Conservation (phyloP, 2,888 invertebrate genomes). For the Odontothrips loti region DNA sequence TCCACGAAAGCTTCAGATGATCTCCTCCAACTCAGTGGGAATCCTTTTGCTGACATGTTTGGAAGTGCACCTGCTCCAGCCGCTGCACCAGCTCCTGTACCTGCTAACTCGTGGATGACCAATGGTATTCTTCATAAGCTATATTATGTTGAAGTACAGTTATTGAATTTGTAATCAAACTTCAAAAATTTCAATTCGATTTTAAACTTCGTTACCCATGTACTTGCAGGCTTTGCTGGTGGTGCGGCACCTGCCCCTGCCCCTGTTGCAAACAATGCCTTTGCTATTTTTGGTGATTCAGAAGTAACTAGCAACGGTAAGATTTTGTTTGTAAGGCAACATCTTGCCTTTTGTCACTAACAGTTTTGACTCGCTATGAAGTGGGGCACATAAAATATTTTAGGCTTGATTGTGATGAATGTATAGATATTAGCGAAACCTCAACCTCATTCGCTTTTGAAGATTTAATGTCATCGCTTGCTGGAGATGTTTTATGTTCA, state of each 20-base stretch:
- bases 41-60: conserved; percentile 88
- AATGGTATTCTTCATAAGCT: conserved; percentile 49
- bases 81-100: conserved; percentile 40
- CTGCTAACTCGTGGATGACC: conserved; percentile 52
- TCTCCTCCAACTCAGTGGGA: conserved; percentile 72
- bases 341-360: not conserved
- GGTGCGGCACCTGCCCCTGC: conserved; percentile 40
- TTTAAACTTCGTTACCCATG: conserved; percentile 1
- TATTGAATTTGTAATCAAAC: too few species aligned
- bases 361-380: too few species aligned
- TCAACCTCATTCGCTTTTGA: not conserved
- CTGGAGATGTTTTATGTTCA: not conserved
- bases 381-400: too few species aligned
- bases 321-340: not conserved
- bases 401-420: too few species aligned
- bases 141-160: not conserved
- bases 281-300: conserved; percentile 47
- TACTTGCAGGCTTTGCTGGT: conserved; percentile 48
- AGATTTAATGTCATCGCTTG: not conserved
- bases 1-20: conserved; percentile 76
- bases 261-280: conserved; percentile 54
- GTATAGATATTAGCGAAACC: not conserved
- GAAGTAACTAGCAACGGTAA: not conserved
- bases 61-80: conserved; percentile 50
- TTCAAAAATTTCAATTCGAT: not conserved